phyloP scores from a whole-genome alignment of 2,888 invertebrate species.

The Reticulitermes lucifugus region DNA sequence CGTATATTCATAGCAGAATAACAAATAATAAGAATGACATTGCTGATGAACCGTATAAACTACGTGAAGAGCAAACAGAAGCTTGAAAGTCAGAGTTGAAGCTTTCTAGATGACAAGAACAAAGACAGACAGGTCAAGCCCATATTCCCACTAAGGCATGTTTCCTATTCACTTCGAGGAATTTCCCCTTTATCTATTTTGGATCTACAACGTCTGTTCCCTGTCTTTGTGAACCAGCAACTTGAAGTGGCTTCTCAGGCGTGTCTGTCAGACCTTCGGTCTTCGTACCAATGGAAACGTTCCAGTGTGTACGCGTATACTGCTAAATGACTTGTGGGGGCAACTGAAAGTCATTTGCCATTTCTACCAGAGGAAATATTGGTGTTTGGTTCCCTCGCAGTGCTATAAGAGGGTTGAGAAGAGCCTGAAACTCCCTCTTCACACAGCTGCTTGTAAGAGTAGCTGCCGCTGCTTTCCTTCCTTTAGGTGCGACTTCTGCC shows the following conservation, averaged over 20 bases:
- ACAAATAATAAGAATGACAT: too few species aligned
- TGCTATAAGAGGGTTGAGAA: not conserved
- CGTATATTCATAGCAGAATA: too few species aligned
- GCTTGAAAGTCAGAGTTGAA: too few species aligned
- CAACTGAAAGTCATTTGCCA: conserved; percentile 25
- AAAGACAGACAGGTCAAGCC: too few species aligned
- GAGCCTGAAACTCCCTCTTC: not conserved
- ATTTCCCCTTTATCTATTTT: too few species aligned
- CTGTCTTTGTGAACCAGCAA: not conserved
- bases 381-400: not conserved
- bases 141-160: too few species aligned
- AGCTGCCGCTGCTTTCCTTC: too few species aligned
- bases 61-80: too few species aligned
- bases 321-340: not conserved
- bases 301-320: not conserved
- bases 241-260: not conserved
- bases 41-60: too few species aligned
- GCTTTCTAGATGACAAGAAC: too few species aligned
- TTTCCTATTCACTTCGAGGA: too few species aligned
- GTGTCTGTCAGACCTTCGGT: not conserved
- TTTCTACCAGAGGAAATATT: conserved; percentile 18
- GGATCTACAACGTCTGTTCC: not conserved
- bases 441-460: not conserved
- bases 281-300: not conserved
- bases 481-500: not conserved